Evolutionary conservation across 23 tunicate genomes (phyloP), one percentile per base, ranked within the genome.

Genomic region (Styela clava): DNA sequence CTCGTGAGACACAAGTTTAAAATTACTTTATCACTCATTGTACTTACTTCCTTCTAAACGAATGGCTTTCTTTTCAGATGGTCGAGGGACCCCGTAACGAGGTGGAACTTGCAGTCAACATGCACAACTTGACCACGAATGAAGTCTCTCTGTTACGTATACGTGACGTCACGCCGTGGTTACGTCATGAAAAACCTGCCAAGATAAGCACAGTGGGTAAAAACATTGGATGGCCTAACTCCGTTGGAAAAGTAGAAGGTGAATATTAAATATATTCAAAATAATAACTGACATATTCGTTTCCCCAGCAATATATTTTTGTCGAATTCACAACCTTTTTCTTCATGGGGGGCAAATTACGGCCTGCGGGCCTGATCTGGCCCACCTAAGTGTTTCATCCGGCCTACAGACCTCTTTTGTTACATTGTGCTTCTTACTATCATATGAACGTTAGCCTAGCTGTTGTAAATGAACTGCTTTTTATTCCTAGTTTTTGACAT

Each of bases 211-310:
- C 86, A 12, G 83, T 86, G 20, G 97, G 73, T 0, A 27, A 26
- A 16, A 62, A 68, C 20, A 87, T 91, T 85, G 97, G 97, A 12
- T 88, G 90, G 90, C 81, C 84, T 2, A 87, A 91, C 31, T 64
- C 83, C n/a, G 88, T 87, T 31, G 97, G 97, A 25, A 83, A 84
- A 83, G 91, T 91, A 3, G 91, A 87, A 34, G 79, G 97, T 91
- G 64, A 19, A n/a, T n/a, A n/a, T n/a, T n/a, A n/a, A n/a, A n/a
- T n/a, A n/a, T n/a, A n/a, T n/a, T n/a, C n/a, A 63, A 62, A 63
- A 18, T 51, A 68, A 16, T n/a, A 68, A 16, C 25, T n/a, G 20
- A 29, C 31, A 3, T 56, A 12, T 56, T 24, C 21, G 28, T 68
- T 18, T 20, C 16, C 16, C n/a, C 16, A 18, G 26, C n/a, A 21